These are phyloP conservation scores for Dichetophora obliterata DNA, from an alignment of 2,888 invertebrate species.

Conservation along the genomic window DNA sequence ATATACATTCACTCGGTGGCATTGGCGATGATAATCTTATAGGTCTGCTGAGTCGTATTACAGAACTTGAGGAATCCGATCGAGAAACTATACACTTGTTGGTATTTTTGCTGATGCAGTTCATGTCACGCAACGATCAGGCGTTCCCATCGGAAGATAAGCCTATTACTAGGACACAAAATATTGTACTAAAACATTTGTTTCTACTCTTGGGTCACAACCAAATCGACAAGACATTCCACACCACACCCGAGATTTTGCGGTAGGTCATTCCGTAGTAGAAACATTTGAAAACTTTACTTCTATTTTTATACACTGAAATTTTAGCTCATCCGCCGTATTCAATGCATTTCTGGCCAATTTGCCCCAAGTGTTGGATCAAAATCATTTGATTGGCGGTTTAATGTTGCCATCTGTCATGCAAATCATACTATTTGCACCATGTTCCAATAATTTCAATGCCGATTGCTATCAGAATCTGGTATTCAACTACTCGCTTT, in stretches of 20 bases:
- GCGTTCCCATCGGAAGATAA: conserved; percentile 92
- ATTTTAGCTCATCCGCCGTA: conserved; percentile 85
- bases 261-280: conserved; percentile 72
- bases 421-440: conserved; percentile 84
- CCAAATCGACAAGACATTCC: conserved; percentile 89
- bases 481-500: conserved; percentile 81
- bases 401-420: conserved; percentile 88
- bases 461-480: conserved; percentile 75
- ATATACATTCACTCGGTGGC: conserved; percentile 86
- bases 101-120: conserved; percentile 97
- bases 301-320: neutral
- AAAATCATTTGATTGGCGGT: conserved; percentile 94
- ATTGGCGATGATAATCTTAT: conserved; percentile 86
- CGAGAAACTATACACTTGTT: conserved; percentile 95
- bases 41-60: conserved; percentile 85
- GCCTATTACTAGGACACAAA: conserved; percentile 81
- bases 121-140: conserved; percentile 85
- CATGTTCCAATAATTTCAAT: conserved; percentile 78
- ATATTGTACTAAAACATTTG: conserved; percentile 90
- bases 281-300: neutral
- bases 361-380: conserved; percentile 93
- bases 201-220: conserved; percentile 94
- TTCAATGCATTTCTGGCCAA: conserved; percentile 97
- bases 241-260: conserved; percentile 87
- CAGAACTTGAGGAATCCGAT: conserved; percentile 95